phyloP scores from a whole-genome alignment of 1,140 invertebrate species.

The Drosophila bocki region DNA sequence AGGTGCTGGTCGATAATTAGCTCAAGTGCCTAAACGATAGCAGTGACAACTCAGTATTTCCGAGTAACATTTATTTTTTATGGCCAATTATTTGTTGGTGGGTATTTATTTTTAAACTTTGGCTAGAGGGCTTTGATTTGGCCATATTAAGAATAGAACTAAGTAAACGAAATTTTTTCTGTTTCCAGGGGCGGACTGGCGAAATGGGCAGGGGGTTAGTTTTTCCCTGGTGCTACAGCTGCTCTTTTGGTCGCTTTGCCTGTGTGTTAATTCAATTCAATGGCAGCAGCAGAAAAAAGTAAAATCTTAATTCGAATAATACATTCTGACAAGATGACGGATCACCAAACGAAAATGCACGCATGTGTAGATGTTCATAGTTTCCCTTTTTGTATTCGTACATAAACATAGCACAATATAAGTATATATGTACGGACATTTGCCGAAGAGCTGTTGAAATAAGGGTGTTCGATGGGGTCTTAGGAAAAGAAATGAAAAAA shows the following conservation, averaged over 20 bases:
- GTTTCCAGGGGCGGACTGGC: conserved; percentile 14
- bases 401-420: conserved; percentile 21
- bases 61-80: conserved; percentile 24
- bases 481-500: conserved; percentile 19
- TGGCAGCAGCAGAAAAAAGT: conserved; percentile 78
- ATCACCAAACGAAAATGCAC: conserved; percentile 84
- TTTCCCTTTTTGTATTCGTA: conserved; percentile 70
- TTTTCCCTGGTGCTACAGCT: conserved; percentile 49
- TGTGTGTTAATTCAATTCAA: conserved; percentile 83
- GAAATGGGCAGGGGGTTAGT: conserved; percentile 29
- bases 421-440: conserved; percentile 34
- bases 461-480: conserved; percentile 72
- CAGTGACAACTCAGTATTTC: conserved; percentile 22
- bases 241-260: conserved; percentile 28
- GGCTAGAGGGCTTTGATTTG: conserved; percentile 12
- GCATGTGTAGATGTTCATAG: conserved; percentile 69
- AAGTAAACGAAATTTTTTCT: conserved; percentile 19
- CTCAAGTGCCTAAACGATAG: conserved; percentile 29
- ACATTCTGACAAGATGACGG: conserved; percentile 85
- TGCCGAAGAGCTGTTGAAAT: conserved; percentile 58
- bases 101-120: conserved; percentile 25
- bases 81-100: conserved; percentile 5
- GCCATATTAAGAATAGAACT: conserved; percentile 32
- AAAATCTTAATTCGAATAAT: conserved; percentile 85
- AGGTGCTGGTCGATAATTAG: conserved; percentile 22